Conservation (phyloP, 35 echinoderm and acorn worm species). For the Apostichopus parvimensis region DNA sequence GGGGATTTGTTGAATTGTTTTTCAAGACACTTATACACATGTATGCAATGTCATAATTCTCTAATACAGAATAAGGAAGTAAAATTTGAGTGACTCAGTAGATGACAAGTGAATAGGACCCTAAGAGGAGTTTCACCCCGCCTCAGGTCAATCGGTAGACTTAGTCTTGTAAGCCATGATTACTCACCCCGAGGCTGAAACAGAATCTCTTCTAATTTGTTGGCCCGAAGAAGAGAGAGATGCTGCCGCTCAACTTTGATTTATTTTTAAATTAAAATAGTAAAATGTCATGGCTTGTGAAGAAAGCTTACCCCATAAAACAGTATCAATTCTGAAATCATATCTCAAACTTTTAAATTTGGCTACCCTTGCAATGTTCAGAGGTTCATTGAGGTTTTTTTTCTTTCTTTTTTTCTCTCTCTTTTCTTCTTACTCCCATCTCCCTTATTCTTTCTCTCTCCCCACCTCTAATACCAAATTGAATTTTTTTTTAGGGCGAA, state of each 20-base stretch:
- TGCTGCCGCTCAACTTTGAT: conserved; percentile 47
- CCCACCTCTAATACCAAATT: background rate
- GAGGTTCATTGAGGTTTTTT: conserved; percentile 2
- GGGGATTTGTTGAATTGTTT: too few relatives aligned
- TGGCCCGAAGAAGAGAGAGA: background rate
- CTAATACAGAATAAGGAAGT: background rate
- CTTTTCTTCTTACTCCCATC: background rate
- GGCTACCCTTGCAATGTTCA: background rate
- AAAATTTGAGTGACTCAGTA: conserved; percentile 7
- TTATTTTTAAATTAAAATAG: conserved; percentile 60
- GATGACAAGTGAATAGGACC: conserved; percentile 23
- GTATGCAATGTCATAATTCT: too few relatives aligned
- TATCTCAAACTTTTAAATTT: conserved; percentile 31
- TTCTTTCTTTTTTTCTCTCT: background rate
- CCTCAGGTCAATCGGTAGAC: conserved; percentile 23
- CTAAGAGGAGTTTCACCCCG: conserved; percentile 29
- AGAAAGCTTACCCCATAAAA: conserved; percentile 40
- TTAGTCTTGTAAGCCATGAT: conserved; percentile 19
- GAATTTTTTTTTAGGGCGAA: background rate
- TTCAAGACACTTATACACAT: too few relatives aligned
- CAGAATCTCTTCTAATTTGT: conserved; percentile 47
- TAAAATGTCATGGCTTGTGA: conserved; percentile 48
- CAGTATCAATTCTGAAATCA: conserved; percentile 53
- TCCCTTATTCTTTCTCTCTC: too few relatives aligned
- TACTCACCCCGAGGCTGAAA: conserved; percentile 49